These are phyloP conservation scores for Euspilapteryx auroguttella DNA, from an alignment of 2,888 invertebrate species.

Conservation along the genomic window DNA sequence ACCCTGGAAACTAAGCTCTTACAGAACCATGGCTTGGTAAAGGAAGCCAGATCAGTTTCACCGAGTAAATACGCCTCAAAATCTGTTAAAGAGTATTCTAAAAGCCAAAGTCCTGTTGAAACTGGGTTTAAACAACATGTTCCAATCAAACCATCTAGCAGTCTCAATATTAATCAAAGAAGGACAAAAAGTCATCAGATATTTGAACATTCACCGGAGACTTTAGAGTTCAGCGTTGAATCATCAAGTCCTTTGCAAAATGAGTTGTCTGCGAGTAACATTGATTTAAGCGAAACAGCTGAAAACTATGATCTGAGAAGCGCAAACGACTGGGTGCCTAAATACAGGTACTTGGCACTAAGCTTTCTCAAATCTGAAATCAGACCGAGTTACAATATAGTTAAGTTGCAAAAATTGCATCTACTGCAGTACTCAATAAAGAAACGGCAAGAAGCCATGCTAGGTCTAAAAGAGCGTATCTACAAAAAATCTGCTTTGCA, in stretches of 20 bases:
- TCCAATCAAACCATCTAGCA: slow-evolving; percentile 27
- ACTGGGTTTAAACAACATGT: slow-evolving; percentile 39
- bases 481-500: slow-evolving; percentile 42
- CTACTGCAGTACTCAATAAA: slow-evolving; percentile 72
- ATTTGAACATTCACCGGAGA: slow-evolving; percentile 46
- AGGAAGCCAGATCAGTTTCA: slow-evolving; percentile 40
- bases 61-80: slow-evolving; percentile 30
- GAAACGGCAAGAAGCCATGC: slow-evolving; percentile 66
- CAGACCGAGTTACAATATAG: slow-evolving; percentile 71
- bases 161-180: slow-evolving; percentile 21
- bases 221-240: slow-evolving; percentile 11
- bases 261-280: slow-evolving; percentile 26
- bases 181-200: slow-evolving; percentile 20
- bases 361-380: slow-evolving; percentile 65
- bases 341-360: slow-evolving; percentile 43
- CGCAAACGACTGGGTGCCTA: slow-evolving; percentile 33
- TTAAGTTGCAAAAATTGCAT: slow-evolving; percentile 70
- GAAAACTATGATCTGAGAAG: slow-evolving; percentile 45
- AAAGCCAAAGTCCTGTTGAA: slow-evolving; percentile 49
- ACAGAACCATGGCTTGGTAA: slow-evolving; percentile 21
- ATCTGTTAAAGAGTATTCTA: slow-evolving; percentile 40
- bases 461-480: slow-evolving; percentile 49
- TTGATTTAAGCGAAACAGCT: slow-evolving; percentile 51
- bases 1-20: slow-evolving; percentile 29
- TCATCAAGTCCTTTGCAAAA: slow-evolving; percentile 20